Percentiles rank a stretch among this genome's conserved stretches.
These are phyloP conservation scores for Peromyscus nudipes DNA, from an alignment of 2,797 vertebrate species.

Conservation along the genomic window DNA sequence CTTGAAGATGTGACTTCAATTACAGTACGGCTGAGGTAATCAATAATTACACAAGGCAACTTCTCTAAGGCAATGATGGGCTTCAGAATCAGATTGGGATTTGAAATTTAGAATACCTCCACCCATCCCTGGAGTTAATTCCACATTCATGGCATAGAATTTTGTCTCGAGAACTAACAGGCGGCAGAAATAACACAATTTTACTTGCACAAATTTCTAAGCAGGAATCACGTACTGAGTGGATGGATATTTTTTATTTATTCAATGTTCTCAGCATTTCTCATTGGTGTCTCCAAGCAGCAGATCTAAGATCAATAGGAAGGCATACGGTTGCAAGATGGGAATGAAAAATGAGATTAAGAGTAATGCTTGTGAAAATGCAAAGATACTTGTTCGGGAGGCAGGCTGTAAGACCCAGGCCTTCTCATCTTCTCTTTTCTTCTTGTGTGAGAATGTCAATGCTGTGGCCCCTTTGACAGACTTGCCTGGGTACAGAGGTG, in stretches of 20 bases:
- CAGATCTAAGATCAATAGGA: constrained; percentile 83
- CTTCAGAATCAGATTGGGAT: constrained; percentile 54
- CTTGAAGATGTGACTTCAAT: constrained; percentile 76
- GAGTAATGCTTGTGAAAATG: constrained; percentile 78
- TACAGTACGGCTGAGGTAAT: constrained; percentile 63
- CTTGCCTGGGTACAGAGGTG: not conserved
- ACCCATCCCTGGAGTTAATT: constrained; percentile 61
- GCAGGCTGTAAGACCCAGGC: not conserved
- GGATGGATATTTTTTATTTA: constrained; percentile 84
- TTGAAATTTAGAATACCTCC: constrained; percentile 73
- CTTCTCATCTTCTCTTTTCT: not conserved
- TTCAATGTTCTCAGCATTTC: constrained; percentile 81
- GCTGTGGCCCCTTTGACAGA: not conserved
- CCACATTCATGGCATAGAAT: constrained; percentile 63
- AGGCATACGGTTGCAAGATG: constrained; percentile 78
- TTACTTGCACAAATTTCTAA: constrained; percentile 75
- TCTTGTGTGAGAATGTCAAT: not conserved
- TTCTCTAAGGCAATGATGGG: constrained; percentile 55
- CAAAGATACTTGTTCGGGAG: constrained; percentile 66
- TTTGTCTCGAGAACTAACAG: constrained; percentile 61
- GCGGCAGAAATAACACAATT: constrained; percentile 70
- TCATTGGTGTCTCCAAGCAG: constrained; percentile 82
- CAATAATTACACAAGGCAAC: constrained; percentile 79
- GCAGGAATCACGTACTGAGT: constrained; percentile 70
- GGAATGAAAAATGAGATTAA: constrained; percentile 83